Evolutionary conservation across 2,888 invertebrate genomes (phyloP), one percentile per base, ranked within the genome.

Genomic region (Nymphalis polychloros): DNA sequence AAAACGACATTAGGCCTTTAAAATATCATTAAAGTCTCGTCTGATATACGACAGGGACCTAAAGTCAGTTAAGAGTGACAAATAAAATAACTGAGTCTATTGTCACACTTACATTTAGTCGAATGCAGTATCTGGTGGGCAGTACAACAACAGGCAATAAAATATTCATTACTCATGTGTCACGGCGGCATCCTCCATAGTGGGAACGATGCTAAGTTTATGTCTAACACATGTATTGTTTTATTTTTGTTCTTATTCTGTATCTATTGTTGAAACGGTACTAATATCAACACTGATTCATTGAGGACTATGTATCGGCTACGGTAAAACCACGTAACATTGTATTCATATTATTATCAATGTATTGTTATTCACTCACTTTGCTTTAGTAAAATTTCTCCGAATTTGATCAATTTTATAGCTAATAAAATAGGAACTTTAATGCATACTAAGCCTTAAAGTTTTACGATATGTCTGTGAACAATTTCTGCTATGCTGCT

Each of bases 101-200:
- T 71, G 68, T 35, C 67, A 63, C 59, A 62, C 65, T 65, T 72
- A 71, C 64, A 66, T 64, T 62, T 68, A 64, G 65, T 63, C 59
- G 59, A 64, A 19, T 59, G 59, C 63, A 66, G 53, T 66, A 55
- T 69, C 59, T 60, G 48, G 59, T 66, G 86, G 86, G 84, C 76
- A 80, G 84, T 72, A 81, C 78, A 79, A 78, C 78, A 79, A 72
- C 68, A 68, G 82, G 81, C 84, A 90, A 91, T 92, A 89, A 89
- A 91, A 91, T 86, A 87, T 85, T 86, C 88, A 90, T 91, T 84
- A 84, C 83, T 88, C 88, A 88, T 77, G 80, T 84, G 88, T 85
- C 86, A 85, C 76, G 82, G 81, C 81, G 83, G 84, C 81, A 78
- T 81, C 79, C 80, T 79, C 76, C 74, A 75, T 73, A 76, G 73